Conservation (phyloP, 2,797 vertebrate species). For the Anolis apletophallus region DNA sequence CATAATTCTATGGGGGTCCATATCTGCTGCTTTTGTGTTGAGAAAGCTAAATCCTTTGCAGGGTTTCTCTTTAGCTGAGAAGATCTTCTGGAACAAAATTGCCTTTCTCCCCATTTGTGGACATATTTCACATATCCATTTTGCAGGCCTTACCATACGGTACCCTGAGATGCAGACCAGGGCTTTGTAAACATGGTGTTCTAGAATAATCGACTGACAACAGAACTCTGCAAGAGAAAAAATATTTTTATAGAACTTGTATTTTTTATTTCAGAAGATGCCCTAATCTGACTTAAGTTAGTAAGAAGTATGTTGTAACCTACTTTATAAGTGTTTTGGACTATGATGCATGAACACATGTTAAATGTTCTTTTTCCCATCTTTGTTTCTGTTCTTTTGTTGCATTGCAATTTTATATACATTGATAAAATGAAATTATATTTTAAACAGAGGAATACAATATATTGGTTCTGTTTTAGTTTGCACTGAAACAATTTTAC, state of each 20-base stretch:
- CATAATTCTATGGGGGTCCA: conserved; percentile 17
- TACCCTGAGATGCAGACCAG: not conserved
- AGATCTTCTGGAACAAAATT: conserved; percentile 11
- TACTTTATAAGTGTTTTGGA: not conserved
- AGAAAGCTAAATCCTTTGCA: conserved; percentile 50
- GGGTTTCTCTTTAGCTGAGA: conserved; percentile 49
- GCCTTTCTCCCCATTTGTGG: not conserved
- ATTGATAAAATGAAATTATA: not conserved
- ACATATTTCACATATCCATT: not conserved
- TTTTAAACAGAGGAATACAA: not conserved
- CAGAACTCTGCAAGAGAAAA: not conserved
- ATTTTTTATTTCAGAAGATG: not conserved
- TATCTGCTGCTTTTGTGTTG: conserved; percentile 65
- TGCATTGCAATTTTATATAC: not conserved
- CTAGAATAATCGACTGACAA: not conserved
- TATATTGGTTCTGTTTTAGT: not conserved
- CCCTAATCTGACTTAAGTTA: not conserved
- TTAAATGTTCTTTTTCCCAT: not conserved
- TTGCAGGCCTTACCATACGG: not conserved
- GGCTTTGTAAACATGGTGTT: not conserved
- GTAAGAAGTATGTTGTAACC: not conserved
- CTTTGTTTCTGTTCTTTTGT: not conserved
- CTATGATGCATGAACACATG: not conserved
- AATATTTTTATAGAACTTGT: not conserved
- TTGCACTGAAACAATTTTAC: not conserved